Evolutionary conservation across 2,888 invertebrate genomes (phyloP), one percentile per base, ranked within the genome.

Genomic region (Orthonychiurus folsomi): DNA sequence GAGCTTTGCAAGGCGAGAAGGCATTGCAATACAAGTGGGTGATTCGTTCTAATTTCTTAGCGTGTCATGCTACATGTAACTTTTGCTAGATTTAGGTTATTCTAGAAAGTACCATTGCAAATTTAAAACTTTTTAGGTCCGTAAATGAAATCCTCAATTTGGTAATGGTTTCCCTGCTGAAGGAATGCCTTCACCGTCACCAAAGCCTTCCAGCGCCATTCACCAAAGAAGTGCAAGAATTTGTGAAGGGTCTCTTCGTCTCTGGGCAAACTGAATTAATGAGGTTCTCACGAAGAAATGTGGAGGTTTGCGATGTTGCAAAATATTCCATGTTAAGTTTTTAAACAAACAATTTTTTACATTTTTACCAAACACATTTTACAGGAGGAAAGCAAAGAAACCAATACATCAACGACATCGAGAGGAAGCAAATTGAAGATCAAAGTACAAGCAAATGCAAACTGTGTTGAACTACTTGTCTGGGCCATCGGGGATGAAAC

Each of bases 401-500:
- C n/a, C n/a, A n/a, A n/a, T n/a, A 5, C 37, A 9, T 37, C 37
- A 37, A 9, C 37, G 15, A 12, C 52, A 23, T 23, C 52, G 3
- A 56, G 70, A 0, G 68, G 68, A 60, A 66, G 70, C 78, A 89
- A 89, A 76, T 93, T 92, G 76, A 92, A 93, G 80, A 86, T 94
- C 48, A 93, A 93, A 75, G 93, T 96, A 0, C 92, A 93, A 86
- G 93, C 94, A 0, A 95, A 95, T 79, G 93, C 96, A 0, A 94
- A 94, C 1, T 97, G 96, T 75, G 93, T 99, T 0, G 96, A 99
- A 78, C 81, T 99, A 5, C 82, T 99, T 1, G 95, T 97, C 28
- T 99, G 97, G 97, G 94, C 96, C 1, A 93, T 95, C 70, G 88
- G 89, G 1, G 96, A 96, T 77, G 96, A 96, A 81, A 89, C 91